phyloP scores from a whole-genome alignment of 2,797 vertebrate species.

The Orestias chungarensis region DNA sequence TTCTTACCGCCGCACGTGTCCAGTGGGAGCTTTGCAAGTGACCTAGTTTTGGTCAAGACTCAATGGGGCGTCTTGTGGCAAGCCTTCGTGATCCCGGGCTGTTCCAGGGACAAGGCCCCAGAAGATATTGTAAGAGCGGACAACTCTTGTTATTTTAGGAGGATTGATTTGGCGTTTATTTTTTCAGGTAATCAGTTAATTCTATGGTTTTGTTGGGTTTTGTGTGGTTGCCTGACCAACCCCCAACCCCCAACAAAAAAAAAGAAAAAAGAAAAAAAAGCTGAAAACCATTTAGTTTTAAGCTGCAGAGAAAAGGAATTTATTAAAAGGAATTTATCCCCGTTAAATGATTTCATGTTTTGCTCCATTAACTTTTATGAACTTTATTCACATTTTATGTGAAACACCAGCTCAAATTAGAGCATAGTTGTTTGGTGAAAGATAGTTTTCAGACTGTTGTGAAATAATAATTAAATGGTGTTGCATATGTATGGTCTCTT shows the following conservation, averaged over 20 bases:
- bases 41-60: slow-evolving; percentile 76
- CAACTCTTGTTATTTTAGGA: slow-evolving; percentile 24
- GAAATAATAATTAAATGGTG: background rate
- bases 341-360: background rate
- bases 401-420: background rate
- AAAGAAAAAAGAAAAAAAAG: background rate
- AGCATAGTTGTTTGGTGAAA: background rate
- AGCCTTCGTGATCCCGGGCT: slow-evolving; percentile 61
- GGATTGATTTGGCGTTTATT: slow-evolving; percentile 3
- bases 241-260: background rate
- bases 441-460: background rate
- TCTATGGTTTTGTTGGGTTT: slow-evolving; percentile 7
- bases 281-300: background rate
- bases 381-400: background rate
- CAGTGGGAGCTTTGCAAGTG: slow-evolving; percentile 67
- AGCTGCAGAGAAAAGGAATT: background rate
- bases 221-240: background rate
- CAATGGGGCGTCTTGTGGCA: slow-evolving; percentile 72
- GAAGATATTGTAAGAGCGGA: slow-evolving; percentile 58
- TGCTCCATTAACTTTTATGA: background rate
- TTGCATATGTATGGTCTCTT: background rate
- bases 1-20: slow-evolving; percentile 67
- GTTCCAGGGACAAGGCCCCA: slow-evolving; percentile 43
- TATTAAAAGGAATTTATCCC: background rate
- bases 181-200: slow-evolving; percentile 9